Evolutionary conservation across 2,888 invertebrate species (phyloP).

Genomic region (Azorinus chamasolen): DNA sequence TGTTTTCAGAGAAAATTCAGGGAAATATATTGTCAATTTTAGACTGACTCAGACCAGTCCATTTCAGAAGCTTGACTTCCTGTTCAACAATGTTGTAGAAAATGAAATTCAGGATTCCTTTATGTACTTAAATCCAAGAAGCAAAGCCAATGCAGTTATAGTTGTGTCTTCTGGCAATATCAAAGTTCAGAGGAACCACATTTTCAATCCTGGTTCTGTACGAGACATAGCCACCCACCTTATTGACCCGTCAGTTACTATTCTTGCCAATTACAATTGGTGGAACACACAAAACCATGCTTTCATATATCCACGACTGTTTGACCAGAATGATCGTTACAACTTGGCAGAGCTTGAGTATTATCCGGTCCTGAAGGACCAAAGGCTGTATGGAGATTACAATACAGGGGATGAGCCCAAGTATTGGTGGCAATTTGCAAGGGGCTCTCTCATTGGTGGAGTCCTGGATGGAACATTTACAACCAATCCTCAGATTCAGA

Average conservation of each 20-base stretch:
- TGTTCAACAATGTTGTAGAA: constrained; percentile 94
- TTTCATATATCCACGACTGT: constrained; percentile 78
- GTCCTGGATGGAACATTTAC: constrained; percentile 69
- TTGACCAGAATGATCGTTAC: constrained; percentile 88
- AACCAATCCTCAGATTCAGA: constrained; percentile 43
- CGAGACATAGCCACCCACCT: constrained; percentile 98
- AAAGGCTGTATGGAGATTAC: constrained; percentile 95
- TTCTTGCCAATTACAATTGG: constrained; percentile 98
- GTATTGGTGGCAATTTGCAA: constrained; percentile 89
- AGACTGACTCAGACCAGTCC: constrained; percentile 95
- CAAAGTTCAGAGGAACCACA: constrained; percentile 94
- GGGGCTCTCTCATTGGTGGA: constrained; percentile 82
- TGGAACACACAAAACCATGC: constrained; percentile 89
- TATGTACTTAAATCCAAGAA: constrained; percentile 93
- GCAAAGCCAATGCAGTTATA: constrained; percentile 96
- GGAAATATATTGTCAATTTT: constrained; percentile 94
- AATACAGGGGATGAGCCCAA: constrained; percentile 93
- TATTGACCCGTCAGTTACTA: constrained; percentile 95
- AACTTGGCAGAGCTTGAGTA: constrained; percentile 97
- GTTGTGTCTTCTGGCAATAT: constrained; percentile 97
- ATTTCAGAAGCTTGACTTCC: constrained; percentile 93
- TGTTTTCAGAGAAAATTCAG: constrained; percentile 95
- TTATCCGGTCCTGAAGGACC: constrained; percentile 95
- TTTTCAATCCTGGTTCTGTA: constrained; percentile 93
- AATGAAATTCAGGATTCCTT: constrained; percentile 96